Conservation (phyloP, 1,140 invertebrate genomes). For the Meloidogyne hapla region DNA sequence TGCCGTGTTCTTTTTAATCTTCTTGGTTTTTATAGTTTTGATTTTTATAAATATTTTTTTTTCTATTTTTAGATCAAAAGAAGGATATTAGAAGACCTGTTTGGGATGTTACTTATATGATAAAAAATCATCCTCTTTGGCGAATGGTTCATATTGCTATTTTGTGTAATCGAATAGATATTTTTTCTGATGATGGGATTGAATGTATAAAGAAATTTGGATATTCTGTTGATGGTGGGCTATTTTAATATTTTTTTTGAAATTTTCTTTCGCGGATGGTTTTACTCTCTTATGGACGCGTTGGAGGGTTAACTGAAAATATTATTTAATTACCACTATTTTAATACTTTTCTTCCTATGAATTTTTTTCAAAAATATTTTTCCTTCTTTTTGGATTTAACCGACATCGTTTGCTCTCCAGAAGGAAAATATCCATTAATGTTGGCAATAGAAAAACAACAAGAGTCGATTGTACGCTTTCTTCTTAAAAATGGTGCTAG, state of each 20-base stretch:
- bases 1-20: conserved; percentile 47
- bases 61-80: conserved; percentile 34
- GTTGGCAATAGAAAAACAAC: conserved; percentile 58
- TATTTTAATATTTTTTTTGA: conserved; percentile 10
- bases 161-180: conserved; percentile 39
- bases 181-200: conserved; percentile 49
- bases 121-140: conserved; percentile 46
- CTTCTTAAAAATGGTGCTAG: conserved; percentile 53
- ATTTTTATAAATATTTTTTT: background rate
- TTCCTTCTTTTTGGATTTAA: conserved; percentile 40
- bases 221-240: conserved; percentile 50
- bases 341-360: no score
- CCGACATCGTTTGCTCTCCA: conserved; percentile 45
- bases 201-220: conserved; percentile 47
- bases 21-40: conserved; percentile 38
- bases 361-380: background rate
- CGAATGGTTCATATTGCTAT: conserved; percentile 51
- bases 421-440: conserved; percentile 60
- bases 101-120: conserved; percentile 41
- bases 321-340: no score
- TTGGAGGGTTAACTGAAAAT: no score
- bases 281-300: no score
- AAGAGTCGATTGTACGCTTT: conserved; percentile 52
- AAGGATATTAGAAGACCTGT: conserved; percentile 49
- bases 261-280: no score